Conservation (phyloP, 2,888 invertebrate genomes). For the Pyralis farinalis region DNA sequence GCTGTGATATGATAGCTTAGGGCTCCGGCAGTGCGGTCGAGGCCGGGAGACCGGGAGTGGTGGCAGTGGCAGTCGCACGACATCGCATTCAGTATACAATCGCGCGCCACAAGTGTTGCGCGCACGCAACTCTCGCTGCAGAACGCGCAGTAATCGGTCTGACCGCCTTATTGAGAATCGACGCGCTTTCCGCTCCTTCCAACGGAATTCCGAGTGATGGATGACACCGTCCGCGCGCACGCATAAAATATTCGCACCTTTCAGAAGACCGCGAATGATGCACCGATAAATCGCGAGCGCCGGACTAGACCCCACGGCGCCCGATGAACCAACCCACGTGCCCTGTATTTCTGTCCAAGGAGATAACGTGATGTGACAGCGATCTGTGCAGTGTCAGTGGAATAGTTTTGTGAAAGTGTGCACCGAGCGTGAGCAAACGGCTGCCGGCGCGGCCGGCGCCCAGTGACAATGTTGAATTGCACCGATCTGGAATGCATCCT, state of each 20-base stretch:
- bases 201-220: slow-evolving; percentile 48
- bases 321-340: slow-evolving; percentile 44
- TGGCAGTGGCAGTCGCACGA: slow-evolving; percentile 49
- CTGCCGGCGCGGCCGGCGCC: slow-evolving; percentile 54
- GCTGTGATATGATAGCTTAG: slow-evolving; percentile 62
- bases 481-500: slow-evolving; percentile 89
- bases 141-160: slow-evolving; percentile 43
- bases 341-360: slow-evolving; percentile 49
- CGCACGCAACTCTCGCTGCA: slow-evolving; percentile 62
- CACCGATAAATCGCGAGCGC: slow-evolving; percentile 35
- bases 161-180: slow-evolving; percentile 51
- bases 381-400: slow-evolving; percentile 70
- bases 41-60: slow-evolving; percentile 69
- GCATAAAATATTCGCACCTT: slow-evolving; percentile 35
- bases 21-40: slow-evolving; percentile 58
- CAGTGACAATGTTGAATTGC: slow-evolving; percentile 86
- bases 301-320: slow-evolving; percentile 63
- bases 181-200: slow-evolving; percentile 42
- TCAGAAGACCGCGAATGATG: slow-evolving; percentile 36
- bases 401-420: slow-evolving; percentile 80
- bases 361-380: slow-evolving; percentile 79
- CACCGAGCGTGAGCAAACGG: slow-evolving; percentile 63
- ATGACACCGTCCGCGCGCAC: slow-evolving; percentile 39
- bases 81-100: slow-evolving; percentile 66
- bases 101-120: slow-evolving; percentile 72